Evolutionary conservation across 2,797 vertebrate genomes (phyloP).

Genomic region (Lycodopsis pacificus): DNA sequence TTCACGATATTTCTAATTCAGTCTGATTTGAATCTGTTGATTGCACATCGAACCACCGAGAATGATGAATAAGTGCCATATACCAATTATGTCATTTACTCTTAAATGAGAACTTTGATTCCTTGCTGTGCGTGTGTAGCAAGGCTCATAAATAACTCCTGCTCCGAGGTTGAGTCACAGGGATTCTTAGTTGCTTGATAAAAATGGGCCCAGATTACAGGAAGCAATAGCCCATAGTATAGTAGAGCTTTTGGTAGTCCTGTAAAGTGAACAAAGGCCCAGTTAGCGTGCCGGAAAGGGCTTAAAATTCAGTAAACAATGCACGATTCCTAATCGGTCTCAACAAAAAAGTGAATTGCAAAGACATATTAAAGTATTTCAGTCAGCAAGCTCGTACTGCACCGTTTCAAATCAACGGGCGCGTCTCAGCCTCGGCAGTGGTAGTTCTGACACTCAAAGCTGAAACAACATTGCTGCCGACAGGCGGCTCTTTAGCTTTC

Average conservation of each 20-base stretch:
- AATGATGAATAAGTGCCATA: background rate
- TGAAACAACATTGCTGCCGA: conserved; percentile 29
- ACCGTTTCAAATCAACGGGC: background rate
- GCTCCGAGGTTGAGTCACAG: background rate
- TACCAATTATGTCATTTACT: background rate
- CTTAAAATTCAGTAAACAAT: background rate
- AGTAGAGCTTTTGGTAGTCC: background rate
- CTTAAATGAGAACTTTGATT: conserved; percentile 10
- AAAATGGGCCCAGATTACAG: background rate
- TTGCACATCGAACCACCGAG: background rate
- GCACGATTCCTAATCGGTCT: background rate
- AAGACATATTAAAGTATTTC: background rate
- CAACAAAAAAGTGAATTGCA: background rate
- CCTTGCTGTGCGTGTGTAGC: background rate
- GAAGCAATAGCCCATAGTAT: background rate
- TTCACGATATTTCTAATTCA: background rate
- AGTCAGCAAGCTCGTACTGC: background rate
- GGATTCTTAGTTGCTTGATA: conserved; percentile 10
- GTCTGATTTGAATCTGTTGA: background rate
- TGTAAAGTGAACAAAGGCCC: background rate
- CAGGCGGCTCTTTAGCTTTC: conserved; percentile 31
- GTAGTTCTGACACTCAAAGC: conserved; percentile 3
- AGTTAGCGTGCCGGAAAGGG: background rate
- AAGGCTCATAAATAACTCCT: conserved; percentile 3
- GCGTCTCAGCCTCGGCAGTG: background rate